Percentiles rank a stretch among this genome's conserved stretches.
These are phyloP conservation scores for Drosophila prolongata DNA, from an alignment of 2,888 invertebrate species.

Conservation along the genomic window DNA sequence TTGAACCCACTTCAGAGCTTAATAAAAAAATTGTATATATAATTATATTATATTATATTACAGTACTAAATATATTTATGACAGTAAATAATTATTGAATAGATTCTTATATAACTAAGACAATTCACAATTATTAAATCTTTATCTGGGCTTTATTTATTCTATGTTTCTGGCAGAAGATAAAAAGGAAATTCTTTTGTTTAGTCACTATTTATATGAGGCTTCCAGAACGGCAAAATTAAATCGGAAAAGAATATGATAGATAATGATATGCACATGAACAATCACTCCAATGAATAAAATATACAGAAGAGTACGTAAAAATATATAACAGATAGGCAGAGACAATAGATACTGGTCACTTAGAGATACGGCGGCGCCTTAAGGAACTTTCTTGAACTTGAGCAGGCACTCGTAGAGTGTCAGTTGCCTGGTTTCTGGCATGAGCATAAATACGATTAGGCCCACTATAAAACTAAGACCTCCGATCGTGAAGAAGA, in stretches of 20 bases:
- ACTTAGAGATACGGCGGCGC: slow-evolving; percentile 14
- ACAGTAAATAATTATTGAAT: not conserved
- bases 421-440: slow-evolving; percentile 77
- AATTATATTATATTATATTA: no score
- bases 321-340: slow-evolving; percentile 28
- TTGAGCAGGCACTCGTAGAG: slow-evolving; percentile 78
- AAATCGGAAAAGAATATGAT: not conserved
- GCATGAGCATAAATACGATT: slow-evolving; percentile 74
- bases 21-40: not conserved
- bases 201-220: not conserved
- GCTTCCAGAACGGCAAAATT: not conserved
- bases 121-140: not conserved
- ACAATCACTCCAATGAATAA: not conserved
- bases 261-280: slow-evolving; percentile 16
- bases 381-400: slow-evolving; percentile 73
- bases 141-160: not conserved
- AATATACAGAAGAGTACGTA: slow-evolving; percentile 11
- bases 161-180: no score
- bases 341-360: slow-evolving; percentile 23
- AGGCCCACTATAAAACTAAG: slow-evolving; percentile 72
- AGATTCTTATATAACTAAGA: not conserved
- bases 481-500: slow-evolving; percentile 77
- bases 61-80: no score
- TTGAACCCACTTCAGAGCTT: no score
- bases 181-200: not conserved